These are phyloP conservation scores for Hydrolagus affinis DNA, from an alignment of 2,113 vertebrate species.

Conservation along the genomic window DNA sequence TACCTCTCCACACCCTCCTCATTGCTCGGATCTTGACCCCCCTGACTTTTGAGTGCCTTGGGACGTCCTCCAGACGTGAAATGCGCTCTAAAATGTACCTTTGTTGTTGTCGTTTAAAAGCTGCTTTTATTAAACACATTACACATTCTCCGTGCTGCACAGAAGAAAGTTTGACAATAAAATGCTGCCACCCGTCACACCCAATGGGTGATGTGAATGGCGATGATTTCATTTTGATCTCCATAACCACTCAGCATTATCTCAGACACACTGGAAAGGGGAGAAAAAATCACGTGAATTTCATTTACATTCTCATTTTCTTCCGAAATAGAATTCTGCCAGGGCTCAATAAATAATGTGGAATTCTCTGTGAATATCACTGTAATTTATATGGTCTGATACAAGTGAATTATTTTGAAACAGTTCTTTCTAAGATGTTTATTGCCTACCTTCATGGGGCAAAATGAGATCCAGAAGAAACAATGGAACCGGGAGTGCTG, in stretches of 20 bases:
- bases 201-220: conserved; percentile 35
- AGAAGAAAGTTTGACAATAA: not conserved
- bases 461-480: not conserved
- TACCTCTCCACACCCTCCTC: too few relatives aligned
- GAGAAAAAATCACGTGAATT: conserved; percentile 35
- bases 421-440: conserved; percentile 34
- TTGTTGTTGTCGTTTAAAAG: too few relatives aligned
- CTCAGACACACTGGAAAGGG: conserved; percentile 37
- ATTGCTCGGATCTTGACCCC: too few relatives aligned
- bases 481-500: conserved; percentile 10
- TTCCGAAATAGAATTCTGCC: conserved; percentile 43
- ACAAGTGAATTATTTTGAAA: conserved; percentile 35
- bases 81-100: too few relatives aligned
- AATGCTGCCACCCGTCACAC: not conserved
- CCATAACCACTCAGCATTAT: conserved; percentile 41
- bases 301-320: conserved; percentile 49
- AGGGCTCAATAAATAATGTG: conserved; percentile 33
- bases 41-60: too few relatives aligned
- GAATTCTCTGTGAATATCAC: conserved; percentile 38
- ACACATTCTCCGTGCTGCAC: not conserved
- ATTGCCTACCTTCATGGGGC: conserved; percentile 28
- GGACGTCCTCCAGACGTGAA: too few relatives aligned
- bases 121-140: not conserved
- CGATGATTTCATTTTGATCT: conserved; percentile 40
- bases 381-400: conserved; percentile 42